Evolutionary conservation across 1,140 invertebrate species (phyloP).

Genomic region (Macrocentrus cingulum): DNA sequence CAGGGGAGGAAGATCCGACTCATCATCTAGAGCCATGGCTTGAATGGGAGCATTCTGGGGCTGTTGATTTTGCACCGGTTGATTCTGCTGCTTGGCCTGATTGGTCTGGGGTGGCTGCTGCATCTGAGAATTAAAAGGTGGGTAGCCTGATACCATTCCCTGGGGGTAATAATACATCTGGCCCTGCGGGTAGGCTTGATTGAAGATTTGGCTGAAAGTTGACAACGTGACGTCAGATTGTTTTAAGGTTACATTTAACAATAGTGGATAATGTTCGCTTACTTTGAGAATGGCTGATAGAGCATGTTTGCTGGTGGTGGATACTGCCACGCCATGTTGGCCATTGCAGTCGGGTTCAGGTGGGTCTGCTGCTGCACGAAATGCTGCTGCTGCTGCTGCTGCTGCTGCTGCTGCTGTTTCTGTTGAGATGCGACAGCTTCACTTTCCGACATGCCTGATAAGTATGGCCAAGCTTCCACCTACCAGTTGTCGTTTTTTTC

Average conservation of each 20-base stretch:
- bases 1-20: constrained; percentile 55
- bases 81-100: constrained; percentile 32
- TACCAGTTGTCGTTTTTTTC: too few species aligned
- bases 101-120: constrained; percentile 34
- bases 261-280: constrained; percentile 26
- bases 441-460: constrained; percentile 50
- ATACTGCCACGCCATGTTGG: constrained; percentile 57
- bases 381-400: constrained; percentile 41
- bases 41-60: constrained; percentile 48
- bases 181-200: constrained; percentile 48
- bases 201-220: constrained; percentile 52
- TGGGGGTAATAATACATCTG: constrained; percentile 54
- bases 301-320: constrained; percentile 51
- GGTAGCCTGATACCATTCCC: constrained; percentile 50
- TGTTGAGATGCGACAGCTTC: constrained; percentile 53
- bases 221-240: constrained; percentile 3
- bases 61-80: constrained; percentile 32
- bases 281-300: constrained; percentile 51
- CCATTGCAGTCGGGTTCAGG: constrained; percentile 43
- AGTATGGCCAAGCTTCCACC: not conserved
- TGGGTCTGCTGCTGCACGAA: constrained; percentile 40
- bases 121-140: constrained; percentile 47
- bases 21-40: constrained; percentile 51
- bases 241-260: not conserved
- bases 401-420: constrained; percentile 50